A percentile compares a stretch with the other conserved stretches of the same genome.
phyloP scores from a whole-genome alignment of 2,888 invertebrate genomes.

The Athalia cordata region DNA sequence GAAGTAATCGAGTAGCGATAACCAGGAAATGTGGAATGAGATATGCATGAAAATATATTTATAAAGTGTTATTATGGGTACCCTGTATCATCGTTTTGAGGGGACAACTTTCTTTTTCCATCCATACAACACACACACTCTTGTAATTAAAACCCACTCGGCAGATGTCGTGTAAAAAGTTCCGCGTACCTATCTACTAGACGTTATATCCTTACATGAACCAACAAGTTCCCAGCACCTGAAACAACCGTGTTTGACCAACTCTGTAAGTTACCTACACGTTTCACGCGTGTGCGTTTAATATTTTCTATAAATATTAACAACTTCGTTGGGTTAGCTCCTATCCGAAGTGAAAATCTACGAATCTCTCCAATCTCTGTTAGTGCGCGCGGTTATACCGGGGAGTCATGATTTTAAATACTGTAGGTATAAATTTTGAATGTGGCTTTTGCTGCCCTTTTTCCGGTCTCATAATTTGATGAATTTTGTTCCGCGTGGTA shows the following conservation, averaged over 20 bases:
- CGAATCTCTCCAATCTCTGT: slow-evolving; percentile 34
- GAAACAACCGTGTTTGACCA: slow-evolving; percentile 13
- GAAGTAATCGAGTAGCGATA: background rate
- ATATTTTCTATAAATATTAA: slow-evolving; percentile 42
- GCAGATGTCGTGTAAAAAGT: slow-evolving; percentile 40
- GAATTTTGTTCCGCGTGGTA: no score
- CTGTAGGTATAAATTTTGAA: no score
- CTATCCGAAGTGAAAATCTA: slow-evolving; percentile 35
- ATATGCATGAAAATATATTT: slow-evolving; percentile 4
- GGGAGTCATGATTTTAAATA: slow-evolving; percentile 8
- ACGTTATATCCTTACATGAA: slow-evolving; percentile 15
- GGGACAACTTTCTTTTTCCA: slow-evolving; percentile 60
- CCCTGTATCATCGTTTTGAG: slow-evolving; percentile 54
- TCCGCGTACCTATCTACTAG: background rate
- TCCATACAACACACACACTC: slow-evolving; percentile 44
- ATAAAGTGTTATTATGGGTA: slow-evolving; percentile 42
- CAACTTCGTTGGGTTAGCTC: slow-evolving; percentile 17
- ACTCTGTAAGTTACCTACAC: slow-evolving; percentile 18
- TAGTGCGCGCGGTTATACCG: background rate
- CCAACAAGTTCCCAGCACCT: slow-evolving; percentile 35
- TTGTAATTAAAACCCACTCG: slow-evolving; percentile 48
- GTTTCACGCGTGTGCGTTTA: background rate
- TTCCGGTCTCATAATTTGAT: no score
- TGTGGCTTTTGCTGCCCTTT: no score
- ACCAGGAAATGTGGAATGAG: background rate